Evolutionary conservation across 2,888 invertebrate genomes (phyloP), one percentile per base, ranked within the genome.

Genomic region (Litoditis marina): DNA sequence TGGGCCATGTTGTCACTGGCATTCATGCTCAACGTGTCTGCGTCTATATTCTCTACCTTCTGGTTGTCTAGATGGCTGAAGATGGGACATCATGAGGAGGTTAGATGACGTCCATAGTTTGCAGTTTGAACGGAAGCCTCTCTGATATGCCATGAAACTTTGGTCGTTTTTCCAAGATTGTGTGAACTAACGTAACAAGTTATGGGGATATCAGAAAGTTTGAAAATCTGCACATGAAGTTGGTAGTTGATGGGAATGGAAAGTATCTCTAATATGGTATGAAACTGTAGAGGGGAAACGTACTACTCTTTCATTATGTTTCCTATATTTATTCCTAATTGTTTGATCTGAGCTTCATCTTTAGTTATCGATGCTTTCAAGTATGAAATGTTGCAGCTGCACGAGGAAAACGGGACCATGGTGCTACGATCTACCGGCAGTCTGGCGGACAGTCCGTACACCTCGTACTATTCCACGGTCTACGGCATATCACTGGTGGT

Each of bases 41-140:
- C 86, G 13, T 84, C 86, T 19, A 85, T 87, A 1, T 87, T 88
- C 74, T 87, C 87, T 52, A 86, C 86, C 53, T 87, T 87, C 85
- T 88, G 88, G 88, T 83, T 89, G 6, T 86, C 87, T 3, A 81
- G 84, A 58, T 89, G 88, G 88, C 78, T 86, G 19, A 81, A 84
- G 54, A 83, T 84, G 67, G 85, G 86, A 46, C 78, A 81, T 47
- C 55, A 60, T 2, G 75, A 78, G 58, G 64, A 66, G 32, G 73
- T 74, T 28, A 11, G 32, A 1, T 28, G 3, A 28, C 28, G 1
- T n/a, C 1, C 1, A 32, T 27, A 34, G 16, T n/a, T 13, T n/a
- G 27, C 19, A 30, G 52, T 59, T 53, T 27, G n/a, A 27, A 11
- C 51, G 36, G 7, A 8, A 54, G 8, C 22, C 16, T 11, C n/a